Evolutionary conservation across 2,797 vertebrate species (phyloP), one percentile per base, ranked within the genome.

Genomic region (Periophthalmus magnuspinnatus): DNA sequence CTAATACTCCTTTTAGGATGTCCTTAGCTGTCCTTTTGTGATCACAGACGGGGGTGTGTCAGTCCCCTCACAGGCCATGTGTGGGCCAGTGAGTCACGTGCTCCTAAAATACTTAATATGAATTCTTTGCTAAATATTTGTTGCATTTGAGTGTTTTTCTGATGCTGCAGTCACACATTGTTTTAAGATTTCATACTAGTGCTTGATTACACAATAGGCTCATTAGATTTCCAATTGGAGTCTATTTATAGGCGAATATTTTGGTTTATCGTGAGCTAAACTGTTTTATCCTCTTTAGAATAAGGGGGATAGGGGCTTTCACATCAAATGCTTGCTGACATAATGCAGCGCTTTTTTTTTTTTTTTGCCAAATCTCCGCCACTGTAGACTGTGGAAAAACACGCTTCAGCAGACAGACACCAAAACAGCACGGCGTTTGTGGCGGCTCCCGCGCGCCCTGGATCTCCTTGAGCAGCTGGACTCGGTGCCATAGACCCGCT

Each of bases 1-100:
- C 28, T 62, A 24, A 69, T 34, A 1, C 32, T 36, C 8, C 7
- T 21, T 41, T 71, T 57, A 33, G 48, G 17, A 22, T 36, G 65
- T 67, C 65, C 36, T 57, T 50, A 45, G 41, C 61, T 67, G 64
- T 61, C 28, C 33, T 76, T 64, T n/a, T n/a, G 36, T 62, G 19
- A 6, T 52, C 60, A 22, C 5, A 22, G 72, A 62, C 48, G 77
- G 83, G 86, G 87, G 86, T 68, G 80, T 87, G 84, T 76, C 86
- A 22, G 24, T 34, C 17, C 22, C 55, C 59, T 41, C 72, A 67
- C 57, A 13, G 70, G 61, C 74, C 71, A 82, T 80, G 78, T 77
- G 59, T 77, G 57, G 72, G 60, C 55, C 47, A 74, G 22, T 41
- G 77, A 57, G 70, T 88, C 83, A 84, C 77, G 82, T 87, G 80